These are phyloP conservation scores for Plecotus auritus DNA, from an alignment of 2,113 vertebrate species.

Conservation along the genomic window DNA sequence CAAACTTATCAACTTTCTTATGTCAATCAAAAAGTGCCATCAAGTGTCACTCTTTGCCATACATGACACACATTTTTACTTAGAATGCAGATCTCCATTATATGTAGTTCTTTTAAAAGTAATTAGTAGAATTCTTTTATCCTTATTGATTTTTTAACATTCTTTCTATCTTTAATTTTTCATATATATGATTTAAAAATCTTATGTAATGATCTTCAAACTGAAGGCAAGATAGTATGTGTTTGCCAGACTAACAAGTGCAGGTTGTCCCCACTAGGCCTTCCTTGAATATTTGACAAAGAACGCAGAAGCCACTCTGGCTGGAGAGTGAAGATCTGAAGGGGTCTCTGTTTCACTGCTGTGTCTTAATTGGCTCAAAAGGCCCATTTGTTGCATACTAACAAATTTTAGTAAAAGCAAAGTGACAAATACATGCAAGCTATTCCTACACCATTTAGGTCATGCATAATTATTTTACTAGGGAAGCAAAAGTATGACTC, in stretches of 20 bases:
- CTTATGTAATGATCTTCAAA: not conserved
- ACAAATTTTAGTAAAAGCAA: not conserved
- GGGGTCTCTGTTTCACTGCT: not conserved
- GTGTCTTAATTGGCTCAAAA: not conserved
- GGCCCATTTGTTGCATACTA: not conserved
- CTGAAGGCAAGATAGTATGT: not conserved
- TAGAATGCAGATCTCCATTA: not conserved
- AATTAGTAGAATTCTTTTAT: not conserved
- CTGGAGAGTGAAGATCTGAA: not conserved
- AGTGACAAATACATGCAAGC: not conserved
- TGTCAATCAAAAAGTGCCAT: not conserved
- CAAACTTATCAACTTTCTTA: not conserved
- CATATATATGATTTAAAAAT: not conserved
- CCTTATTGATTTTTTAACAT: not conserved
- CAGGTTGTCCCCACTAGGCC: not conserved
- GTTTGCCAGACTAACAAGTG: not conserved
- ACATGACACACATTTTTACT: not conserved
- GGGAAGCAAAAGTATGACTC: constrained; percentile 34
- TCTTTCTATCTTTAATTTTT: not conserved
- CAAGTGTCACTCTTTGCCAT: not conserved
- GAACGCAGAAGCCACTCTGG: not conserved
- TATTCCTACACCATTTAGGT: not conserved
- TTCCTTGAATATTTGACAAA: not conserved
- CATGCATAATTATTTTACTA: constrained; percentile 2
- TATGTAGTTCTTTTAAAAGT: not conserved